A percentile compares a stretch with the other conserved stretches of the same genome.
Evolutionary conservation across 2,113 vertebrate species (phyloP).

Genomic region (Leiothrix lutea): DNA sequence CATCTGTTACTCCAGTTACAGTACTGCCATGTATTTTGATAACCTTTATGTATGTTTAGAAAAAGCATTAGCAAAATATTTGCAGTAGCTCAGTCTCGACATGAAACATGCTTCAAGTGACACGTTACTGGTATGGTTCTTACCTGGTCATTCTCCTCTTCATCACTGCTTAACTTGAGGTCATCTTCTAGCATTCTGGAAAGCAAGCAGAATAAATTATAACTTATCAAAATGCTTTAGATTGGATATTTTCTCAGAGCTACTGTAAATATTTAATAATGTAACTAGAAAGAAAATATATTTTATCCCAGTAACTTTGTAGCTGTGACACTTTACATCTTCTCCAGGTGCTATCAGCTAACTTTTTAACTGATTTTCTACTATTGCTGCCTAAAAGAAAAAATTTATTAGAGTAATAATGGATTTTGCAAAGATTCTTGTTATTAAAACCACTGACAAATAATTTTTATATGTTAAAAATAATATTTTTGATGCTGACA

Average conservation of each 20-base stretch:
- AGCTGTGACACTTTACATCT: not conserved
- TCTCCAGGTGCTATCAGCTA: not conserved
- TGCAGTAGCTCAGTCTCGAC: conserved; percentile 6
- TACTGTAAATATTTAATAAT: not conserved
- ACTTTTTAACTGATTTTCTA: conserved; percentile 15
- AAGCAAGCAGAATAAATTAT: conserved; percentile 22
- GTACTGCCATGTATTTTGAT: conserved; percentile 54
- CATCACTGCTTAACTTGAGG: conserved; percentile 82
- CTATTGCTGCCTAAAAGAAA: not conserved
- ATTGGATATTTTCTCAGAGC: not conserved
- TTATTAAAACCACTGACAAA: not conserved
- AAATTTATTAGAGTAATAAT: conserved; percentile 7
- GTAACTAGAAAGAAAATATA: not conserved
- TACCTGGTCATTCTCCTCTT: conserved; percentile 81
- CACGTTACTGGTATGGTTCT: not conserved
- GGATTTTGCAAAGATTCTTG: conserved; percentile 15
- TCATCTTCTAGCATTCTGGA: conserved; percentile 84
- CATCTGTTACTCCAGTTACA: conserved; percentile 73
- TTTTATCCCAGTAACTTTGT: not conserved
- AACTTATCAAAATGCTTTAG: not conserved
- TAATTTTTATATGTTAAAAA: conserved; percentile 24
- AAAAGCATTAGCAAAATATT: conserved; percentile 64
- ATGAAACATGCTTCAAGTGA: conserved; percentile 45
- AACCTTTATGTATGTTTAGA: conserved; percentile 58
- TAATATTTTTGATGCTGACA: conserved; percentile 31